Evolutionary conservation across 2,113 vertebrate species (phyloP), one percentile per base, ranked within the genome.

Genomic region (Phainopepla nitens): DNA sequence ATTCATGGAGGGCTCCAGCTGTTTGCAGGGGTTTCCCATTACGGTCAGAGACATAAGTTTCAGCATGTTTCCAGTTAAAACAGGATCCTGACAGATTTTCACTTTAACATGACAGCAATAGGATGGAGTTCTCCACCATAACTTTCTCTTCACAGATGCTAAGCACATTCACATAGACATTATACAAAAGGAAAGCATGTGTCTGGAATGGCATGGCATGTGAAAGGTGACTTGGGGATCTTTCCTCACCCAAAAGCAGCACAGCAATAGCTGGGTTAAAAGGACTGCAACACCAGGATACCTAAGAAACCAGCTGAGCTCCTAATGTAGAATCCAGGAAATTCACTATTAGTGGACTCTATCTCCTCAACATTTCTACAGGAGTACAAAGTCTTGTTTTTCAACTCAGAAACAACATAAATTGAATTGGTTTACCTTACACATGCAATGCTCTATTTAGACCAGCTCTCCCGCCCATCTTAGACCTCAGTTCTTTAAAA

Each of bases 21-120:
- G 90, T 94, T 94, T 93, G 64, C 68, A 86, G 84, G 62, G 62
- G 68, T 62, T 96, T 96, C 85, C 62, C 93, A 81, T 93, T 96
- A 88, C 0, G 0, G 49, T 60, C 92, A 93, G 68, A 93, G 68
- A 51, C 47, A 81, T 72, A 80, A 82, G 71, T 81, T 96, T 81
- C 91, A 87, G 51, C 86, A 60, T 36, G 64, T 78, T 81, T 77
- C 64, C 60, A 77, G 76, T 93, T 81, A 81, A 78, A 92, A 91
- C 51, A 60, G 35, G 51, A 92, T 78, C 24, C 61, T 82, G 54
- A 66, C 39, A 80, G 66, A 82, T 86, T 94, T 95, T 49, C 77
- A 77, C 39, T 94, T 89, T 62, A 90, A 73, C 23, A 6, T 66
- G 81, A 82, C 84, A 90, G 25, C 57, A 41, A 60, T 17, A 66